phyloP scores from a whole-genome alignment of 2,113 vertebrate species.

The Dascyllus trimaculatus region DNA sequence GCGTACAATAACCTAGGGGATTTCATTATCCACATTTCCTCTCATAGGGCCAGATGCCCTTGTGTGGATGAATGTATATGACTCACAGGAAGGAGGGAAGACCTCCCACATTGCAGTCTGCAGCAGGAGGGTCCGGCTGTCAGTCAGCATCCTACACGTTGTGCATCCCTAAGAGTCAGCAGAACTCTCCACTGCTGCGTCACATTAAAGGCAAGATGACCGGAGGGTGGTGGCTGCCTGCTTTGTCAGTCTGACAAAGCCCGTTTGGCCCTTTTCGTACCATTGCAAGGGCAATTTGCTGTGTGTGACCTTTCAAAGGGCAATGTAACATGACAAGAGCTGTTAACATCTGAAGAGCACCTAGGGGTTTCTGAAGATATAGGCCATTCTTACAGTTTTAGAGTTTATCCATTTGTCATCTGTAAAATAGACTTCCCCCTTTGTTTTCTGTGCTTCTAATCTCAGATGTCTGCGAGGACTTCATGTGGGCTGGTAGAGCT shows the following conservation, averaged over 20 bases:
- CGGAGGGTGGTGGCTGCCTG: conserved; percentile 61
- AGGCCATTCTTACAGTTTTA: conserved; percentile 61
- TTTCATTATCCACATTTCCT: conserved; percentile 56
- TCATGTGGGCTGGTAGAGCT: background rate
- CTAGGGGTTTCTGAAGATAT: conserved; percentile 66
- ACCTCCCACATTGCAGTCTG: conserved; percentile 42
- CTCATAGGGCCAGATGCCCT: conserved; percentile 43
- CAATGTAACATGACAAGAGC: conserved; percentile 79
- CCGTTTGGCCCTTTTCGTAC: conserved; percentile 67
- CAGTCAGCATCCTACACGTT: conserved; percentile 60
- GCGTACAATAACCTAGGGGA: conserved; percentile 23
- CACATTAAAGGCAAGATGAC: conserved; percentile 71
- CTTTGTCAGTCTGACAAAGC: conserved; percentile 77
- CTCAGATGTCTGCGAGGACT: background rate
- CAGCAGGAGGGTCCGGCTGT: conserved; percentile 48
- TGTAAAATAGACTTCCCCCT: conserved; percentile 26
- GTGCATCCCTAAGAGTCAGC: conserved; percentile 69
- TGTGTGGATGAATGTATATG: conserved; percentile 45
- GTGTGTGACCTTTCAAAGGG: conserved; percentile 78
- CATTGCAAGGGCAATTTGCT: conserved; percentile 74
- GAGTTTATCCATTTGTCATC: conserved; percentile 55
- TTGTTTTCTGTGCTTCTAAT: conserved; percentile 28
- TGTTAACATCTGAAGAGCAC: conserved; percentile 71
- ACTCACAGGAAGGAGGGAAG: conserved; percentile 58
- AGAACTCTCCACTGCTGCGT: conserved; percentile 68